Percentiles rank a stretch among this genome's conserved stretches.
phyloP scores from a whole-genome alignment of 92 coral and sea anemone species.

The Porites evermanni region DNA sequence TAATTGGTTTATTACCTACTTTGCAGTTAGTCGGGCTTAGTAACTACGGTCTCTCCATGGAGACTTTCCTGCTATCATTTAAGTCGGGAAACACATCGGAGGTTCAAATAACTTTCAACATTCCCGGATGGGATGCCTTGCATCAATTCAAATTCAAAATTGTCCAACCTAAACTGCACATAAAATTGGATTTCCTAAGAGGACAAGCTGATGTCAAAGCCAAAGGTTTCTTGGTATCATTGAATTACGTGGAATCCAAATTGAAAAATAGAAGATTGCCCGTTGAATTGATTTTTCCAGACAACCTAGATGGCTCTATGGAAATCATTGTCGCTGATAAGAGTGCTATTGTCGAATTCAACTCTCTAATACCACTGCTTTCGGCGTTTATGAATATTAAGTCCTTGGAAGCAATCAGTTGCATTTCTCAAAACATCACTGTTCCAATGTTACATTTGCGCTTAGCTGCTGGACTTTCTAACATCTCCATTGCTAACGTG shows the following conservation, averaged over 20 bases:
- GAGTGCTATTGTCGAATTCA: not conserved
- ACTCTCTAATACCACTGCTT: not conserved
- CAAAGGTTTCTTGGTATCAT: constrained; percentile 24
- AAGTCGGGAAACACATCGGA: constrained; percentile 19
- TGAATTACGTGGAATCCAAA: not conserved
- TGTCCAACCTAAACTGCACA: constrained; percentile 39
- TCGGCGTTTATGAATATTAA: not conserved
- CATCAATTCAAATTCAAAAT: constrained; percentile 50
- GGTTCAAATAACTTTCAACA: constrained; percentile 21
- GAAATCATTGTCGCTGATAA: not conserved
- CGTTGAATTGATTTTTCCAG: constrained; percentile 51
- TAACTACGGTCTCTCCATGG: constrained; percentile 62
- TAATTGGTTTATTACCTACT: constrained; percentile 44
- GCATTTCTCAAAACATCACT: constrained; percentile 2
- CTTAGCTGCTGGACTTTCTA: not conserved
- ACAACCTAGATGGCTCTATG: not conserved
- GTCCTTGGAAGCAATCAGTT: not conserved
- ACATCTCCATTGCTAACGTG: constrained; percentile 9
- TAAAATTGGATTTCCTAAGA: not conserved
- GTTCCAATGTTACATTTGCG: not conserved
- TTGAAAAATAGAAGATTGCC: constrained; percentile 27
- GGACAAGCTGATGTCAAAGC: constrained; percentile 10
- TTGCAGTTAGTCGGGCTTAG: constrained; percentile 57
- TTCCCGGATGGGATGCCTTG: constrained; percentile 76
- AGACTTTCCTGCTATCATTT: constrained; percentile 34